A percentile compares a stretch with the other conserved stretches of the same genome.
These are phyloP conservation scores for Enteromius trimaculatus DNA, from an alignment of 2,797 vertebrate genomes.

Conservation along the genomic window DNA sequence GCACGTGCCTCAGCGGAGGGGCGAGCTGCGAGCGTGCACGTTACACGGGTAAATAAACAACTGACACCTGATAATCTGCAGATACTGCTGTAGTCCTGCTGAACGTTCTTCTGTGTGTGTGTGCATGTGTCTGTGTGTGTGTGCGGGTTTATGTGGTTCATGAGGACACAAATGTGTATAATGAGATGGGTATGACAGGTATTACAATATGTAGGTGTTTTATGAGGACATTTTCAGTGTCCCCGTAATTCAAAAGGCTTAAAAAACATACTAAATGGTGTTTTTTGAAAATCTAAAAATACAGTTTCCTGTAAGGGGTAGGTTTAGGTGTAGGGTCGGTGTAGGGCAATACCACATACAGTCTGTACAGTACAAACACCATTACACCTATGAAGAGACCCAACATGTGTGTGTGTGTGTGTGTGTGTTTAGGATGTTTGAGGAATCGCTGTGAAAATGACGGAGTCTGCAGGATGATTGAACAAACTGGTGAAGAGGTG, in stretches of 20 bases:
- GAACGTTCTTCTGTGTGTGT: not conserved
- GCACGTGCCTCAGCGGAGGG: constrained; percentile 75
- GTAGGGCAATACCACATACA: too few relatives aligned
- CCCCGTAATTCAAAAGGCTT: too few relatives aligned
- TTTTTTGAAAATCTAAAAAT: not conserved
- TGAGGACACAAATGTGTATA: too few relatives aligned
- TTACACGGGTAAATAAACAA: constrained; percentile 78
- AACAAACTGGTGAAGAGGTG: constrained; percentile 73
- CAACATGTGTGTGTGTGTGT: not conserved
- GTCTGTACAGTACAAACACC: too few relatives aligned
- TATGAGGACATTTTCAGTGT: too few relatives aligned
- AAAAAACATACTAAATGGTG: too few relatives aligned
- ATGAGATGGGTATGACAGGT: too few relatives aligned
- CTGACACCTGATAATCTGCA: not conserved
- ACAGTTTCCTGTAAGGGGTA: too few relatives aligned
- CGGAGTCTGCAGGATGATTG: constrained; percentile 82
- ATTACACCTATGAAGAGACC: too few relatives aligned
- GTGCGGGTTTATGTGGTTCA: constrained; percentile 58
- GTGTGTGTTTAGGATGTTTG: constrained; percentile 77
- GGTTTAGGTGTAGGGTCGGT: too few relatives aligned
- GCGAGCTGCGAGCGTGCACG: constrained; percentile 71
- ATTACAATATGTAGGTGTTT: too few relatives aligned
- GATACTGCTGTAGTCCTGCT: not conserved
- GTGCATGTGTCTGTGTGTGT: not conserved
- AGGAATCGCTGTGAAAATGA: constrained; percentile 85